Evolutionary conservation across 2,113 vertebrate genomes (phyloP), one percentile per base, ranked within the genome.

Genomic region (Suricata suricatta): DNA sequence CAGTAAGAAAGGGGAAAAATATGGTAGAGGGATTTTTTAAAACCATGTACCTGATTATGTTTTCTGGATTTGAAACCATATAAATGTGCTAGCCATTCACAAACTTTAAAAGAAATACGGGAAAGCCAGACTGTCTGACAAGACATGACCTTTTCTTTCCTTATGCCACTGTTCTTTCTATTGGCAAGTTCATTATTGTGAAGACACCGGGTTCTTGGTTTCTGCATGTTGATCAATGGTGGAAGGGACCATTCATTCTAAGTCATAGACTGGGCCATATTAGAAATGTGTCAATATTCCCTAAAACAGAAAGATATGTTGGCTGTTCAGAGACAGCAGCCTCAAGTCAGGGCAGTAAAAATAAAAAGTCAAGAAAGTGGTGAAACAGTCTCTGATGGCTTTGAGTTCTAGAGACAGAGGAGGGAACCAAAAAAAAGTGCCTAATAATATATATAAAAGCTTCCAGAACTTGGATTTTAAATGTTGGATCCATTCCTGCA

Each of bases 181-280:
- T 44, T 76, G 87, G 16, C 63, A 80, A 68, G 5, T 27, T 12
- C 31, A 47, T 21, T 74, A n/a, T 47, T 84, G 7, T 84, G 27
- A 52, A 23, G 50, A 35, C 5, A 41, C 0, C 4, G 35, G 13
- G 15, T 8, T 52, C 14, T 27, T 33, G 14, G 25, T 38, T 87
- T 82, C 41, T 29, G 9, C 16, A 17, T 57, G 27, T 83, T 69
- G 27, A 25, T 66, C 35, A 27, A 0, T 38, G 31, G 27, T 71
- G 68, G n/a, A 76, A 23, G 7, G 5, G 52, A 15, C 4, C 7
- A 0, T 69, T 63, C 3, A 0, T 69, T 68, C 3, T 16, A 68
- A 79, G 19, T 66, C 12, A 25, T 2, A 83, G 33, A 0, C 7
- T 47, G 8, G 7, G 23, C 11, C 1, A 7, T 17, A 3, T 27